Percentiles rank a stretch among this genome's conserved stretches.
Evolutionary conservation across 2,113 vertebrate genomes (phyloP).

Genomic region (Leucosticte australis): DNA sequence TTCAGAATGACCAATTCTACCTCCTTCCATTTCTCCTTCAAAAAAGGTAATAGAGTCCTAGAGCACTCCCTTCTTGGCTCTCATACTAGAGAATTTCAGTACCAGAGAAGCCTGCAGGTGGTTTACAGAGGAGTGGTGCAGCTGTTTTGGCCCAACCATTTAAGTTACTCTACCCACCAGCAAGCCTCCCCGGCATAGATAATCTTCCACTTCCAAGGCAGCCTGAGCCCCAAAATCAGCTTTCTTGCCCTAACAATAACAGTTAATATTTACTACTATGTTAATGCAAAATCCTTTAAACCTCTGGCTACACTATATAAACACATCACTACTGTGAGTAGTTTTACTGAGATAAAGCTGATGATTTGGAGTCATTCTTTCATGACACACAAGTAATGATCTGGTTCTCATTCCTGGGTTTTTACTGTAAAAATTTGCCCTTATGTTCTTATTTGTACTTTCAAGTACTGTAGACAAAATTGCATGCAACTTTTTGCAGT

Average conservation of each 20-base stretch:
- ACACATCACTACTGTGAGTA: neutral
- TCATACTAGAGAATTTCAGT: neutral
- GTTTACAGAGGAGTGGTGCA: neutral
- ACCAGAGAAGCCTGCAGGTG: neutral
- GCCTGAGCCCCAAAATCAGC: neutral
- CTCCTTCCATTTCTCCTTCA: neutral
- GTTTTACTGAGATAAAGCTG: neutral
- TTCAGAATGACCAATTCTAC: neutral
- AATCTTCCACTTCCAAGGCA: neutral
- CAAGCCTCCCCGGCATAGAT: neutral
- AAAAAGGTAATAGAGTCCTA: neutral
- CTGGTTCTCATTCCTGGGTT: neutral
- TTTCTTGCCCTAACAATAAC: neutral
- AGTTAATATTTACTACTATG: neutral
- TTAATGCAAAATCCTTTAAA: neutral
- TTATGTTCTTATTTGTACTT: neutral
- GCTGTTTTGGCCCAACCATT: neutral
- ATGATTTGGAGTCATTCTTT: neutral
- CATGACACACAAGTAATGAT: neutral
- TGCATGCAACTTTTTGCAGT: constrained; percentile 7
- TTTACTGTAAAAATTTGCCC: neutral
- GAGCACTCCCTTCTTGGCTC: neutral
- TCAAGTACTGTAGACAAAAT: neutral
- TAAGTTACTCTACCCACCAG: neutral
- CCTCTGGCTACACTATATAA: neutral